These are phyloP conservation scores for Melanostigma gelatinosum DNA, from an alignment of 2,113 vertebrate species.

Conservation along the genomic window DNA sequence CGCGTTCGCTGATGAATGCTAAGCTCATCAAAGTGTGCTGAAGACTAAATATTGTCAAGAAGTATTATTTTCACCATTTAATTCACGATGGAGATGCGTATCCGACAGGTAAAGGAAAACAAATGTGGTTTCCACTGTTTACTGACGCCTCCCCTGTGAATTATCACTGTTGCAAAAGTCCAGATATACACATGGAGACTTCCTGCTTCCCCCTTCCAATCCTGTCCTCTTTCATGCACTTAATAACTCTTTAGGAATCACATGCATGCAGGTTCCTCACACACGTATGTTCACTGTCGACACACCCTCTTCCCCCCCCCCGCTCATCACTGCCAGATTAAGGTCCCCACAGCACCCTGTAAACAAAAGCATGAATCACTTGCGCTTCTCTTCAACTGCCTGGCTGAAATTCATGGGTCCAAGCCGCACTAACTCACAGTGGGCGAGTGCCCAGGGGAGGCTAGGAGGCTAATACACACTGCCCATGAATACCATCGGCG, in stretches of 20 bases:
- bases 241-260: conserved; percentile 14
- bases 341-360: conserved; percentile 40
- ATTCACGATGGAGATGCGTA: conserved; percentile 3
- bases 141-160: not conserved
- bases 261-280: not conserved
- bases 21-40: conserved; percentile 41
- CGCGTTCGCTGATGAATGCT: conserved; percentile 40
- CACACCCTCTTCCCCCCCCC: not conserved
- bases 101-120: conserved; percentile 5
- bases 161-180: conserved; percentile 5
- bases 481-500: conserved; percentile 62
- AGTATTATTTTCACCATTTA: conserved; percentile 16
- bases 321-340: conserved; percentile 51
- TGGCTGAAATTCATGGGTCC: conserved; percentile 64
- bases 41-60: conserved; percentile 21
- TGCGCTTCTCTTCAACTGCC: conserved; percentile 35
- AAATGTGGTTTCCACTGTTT: not conserved
- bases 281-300: conserved; percentile 21
- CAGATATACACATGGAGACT: not conserved
- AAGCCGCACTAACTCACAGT: conserved; percentile 59
- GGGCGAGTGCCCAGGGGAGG: conserved; percentile 34
- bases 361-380: conserved; percentile 72
- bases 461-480: conserved; percentile 57
- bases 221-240: not conserved
- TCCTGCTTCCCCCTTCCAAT: not conserved